These are phyloP conservation scores for Cheiracanthium punctorium DNA, from an alignment of 2,888 invertebrate genomes.

Conservation along the genomic window DNA sequence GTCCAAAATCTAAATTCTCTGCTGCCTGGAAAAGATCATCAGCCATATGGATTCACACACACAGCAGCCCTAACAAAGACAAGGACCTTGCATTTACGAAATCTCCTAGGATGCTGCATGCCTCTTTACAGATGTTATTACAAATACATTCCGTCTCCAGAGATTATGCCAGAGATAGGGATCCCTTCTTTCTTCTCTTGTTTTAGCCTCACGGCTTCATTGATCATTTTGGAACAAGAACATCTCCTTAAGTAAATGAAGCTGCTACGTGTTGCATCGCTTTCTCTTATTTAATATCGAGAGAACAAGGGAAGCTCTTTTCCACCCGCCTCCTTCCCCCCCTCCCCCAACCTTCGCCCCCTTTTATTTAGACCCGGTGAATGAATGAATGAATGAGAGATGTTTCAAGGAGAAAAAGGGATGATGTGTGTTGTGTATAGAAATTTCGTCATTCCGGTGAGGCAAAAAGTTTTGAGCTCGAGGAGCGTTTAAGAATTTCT, in stretches of 20 bases:
- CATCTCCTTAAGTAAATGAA: not conserved
- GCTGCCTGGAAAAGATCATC: too few relatives aligned
- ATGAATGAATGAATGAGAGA: too few relatives aligned
- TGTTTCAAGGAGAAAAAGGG: too few relatives aligned
- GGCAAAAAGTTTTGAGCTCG: too few relatives aligned
- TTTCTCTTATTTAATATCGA: not conserved
- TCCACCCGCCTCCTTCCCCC: not conserved
- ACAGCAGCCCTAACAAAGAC: not conserved
- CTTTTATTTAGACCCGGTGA: too few relatives aligned
- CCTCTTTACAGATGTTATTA: not conserved
- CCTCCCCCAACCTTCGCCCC: too few relatives aligned
- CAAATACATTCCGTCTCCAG: not conserved
- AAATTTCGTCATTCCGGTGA: too few relatives aligned
- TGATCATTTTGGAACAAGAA: not conserved
- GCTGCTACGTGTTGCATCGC: not conserved
- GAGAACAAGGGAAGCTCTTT: not conserved
- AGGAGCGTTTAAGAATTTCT: too few relatives aligned
- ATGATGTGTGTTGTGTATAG: too few relatives aligned
- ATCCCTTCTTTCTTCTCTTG: not conserved
- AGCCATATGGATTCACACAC: too few relatives aligned
- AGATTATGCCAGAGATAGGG: not conserved
- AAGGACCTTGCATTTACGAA: not conserved
- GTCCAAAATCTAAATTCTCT: too few relatives aligned
- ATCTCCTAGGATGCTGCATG: not conserved
- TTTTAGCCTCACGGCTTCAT: not conserved